Evolutionary conservation across 2,888 invertebrate species (phyloP).

Genomic region (Atethmia centrago): DNA sequence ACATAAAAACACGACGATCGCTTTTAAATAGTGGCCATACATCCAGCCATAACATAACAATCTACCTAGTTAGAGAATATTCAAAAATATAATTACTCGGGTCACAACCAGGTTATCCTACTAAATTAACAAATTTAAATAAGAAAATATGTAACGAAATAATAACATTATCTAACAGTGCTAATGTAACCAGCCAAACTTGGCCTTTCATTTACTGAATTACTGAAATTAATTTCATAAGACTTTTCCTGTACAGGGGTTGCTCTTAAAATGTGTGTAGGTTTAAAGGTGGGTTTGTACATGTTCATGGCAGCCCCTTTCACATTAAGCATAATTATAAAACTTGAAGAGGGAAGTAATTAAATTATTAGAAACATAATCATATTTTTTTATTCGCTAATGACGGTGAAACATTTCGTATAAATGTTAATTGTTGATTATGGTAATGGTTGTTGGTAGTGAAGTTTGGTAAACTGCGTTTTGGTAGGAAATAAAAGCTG

Average conservation of each 20-base stretch:
- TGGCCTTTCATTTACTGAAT: slow-evolving; percentile 57
- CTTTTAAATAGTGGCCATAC: too few species aligned
- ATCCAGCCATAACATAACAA: too few species aligned
- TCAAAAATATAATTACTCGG: slow-evolving; percentile 15
- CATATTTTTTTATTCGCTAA: slow-evolving; percentile 62
- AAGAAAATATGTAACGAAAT: slow-evolving; percentile 61
- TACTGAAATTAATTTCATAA: slow-evolving; percentile 51
- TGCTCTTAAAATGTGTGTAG: slow-evolving; percentile 26
- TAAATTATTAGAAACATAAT: slow-evolving; percentile 66
- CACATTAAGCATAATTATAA: slow-evolving; percentile 66
- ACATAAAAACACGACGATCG: too few species aligned
- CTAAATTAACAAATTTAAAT: slow-evolving; percentile 55
- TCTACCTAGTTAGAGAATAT: too few species aligned
- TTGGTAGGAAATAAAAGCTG: neutral
- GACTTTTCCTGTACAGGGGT: slow-evolving; percentile 46
- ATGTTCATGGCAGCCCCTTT: slow-evolving; percentile 60
- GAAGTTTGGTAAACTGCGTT: neutral
- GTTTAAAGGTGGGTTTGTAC: slow-evolving; percentile 19
- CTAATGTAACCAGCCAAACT: slow-evolving; percentile 51
- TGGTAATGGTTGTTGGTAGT: slow-evolving; percentile 21
- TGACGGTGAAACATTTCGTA: slow-evolving; percentile 58
- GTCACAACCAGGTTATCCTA: slow-evolving; percentile 4
- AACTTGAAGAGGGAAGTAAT: slow-evolving; percentile 64
- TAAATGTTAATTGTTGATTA: slow-evolving; percentile 43
- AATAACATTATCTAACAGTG: slow-evolving; percentile 59